These are phyloP conservation scores for Channa argus DNA, from an alignment of 2,113 vertebrate species.

Conservation along the genomic window DNA sequence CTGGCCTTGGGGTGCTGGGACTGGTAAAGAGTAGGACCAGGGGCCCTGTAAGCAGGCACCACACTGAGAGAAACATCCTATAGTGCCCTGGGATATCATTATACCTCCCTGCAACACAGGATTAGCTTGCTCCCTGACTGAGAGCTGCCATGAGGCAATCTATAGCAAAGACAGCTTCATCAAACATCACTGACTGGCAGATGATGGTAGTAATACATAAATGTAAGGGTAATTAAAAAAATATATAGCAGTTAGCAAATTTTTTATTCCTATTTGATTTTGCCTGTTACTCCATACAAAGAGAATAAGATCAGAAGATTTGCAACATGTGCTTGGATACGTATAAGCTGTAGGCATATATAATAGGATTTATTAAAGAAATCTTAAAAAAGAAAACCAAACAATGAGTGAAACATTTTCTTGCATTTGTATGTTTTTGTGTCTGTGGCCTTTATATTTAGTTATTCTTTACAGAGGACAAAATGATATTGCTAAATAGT, in stretches of 20 bases:
- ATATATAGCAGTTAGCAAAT: neutral
- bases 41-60: slow-evolving; percentile 78
- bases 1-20: slow-evolving; percentile 59
- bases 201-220: slow-evolving; percentile 37
- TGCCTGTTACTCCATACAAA: no score
- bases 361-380: no score
- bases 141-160: slow-evolving; percentile 62
- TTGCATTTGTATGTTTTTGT: no score
- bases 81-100: slow-evolving; percentile 85
- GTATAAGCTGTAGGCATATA: no score
- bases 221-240: neutral
- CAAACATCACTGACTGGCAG: slow-evolving; percentile 54
- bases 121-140: slow-evolving; percentile 78
- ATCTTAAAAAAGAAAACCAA: no score
- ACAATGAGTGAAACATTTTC: no score
- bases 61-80: slow-evolving; percentile 78
- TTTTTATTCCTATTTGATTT: neutral
- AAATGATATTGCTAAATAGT: no score
- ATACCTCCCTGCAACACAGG: slow-evolving; percentile 82
- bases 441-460: no score
- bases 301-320: no score
- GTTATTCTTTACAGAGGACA: no score
- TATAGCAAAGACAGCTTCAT: slow-evolving; percentile 79
- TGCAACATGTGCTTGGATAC: no score
- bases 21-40: slow-evolving; percentile 61